Evolutionary conservation across 2,113 vertebrate species (phyloP).

Genomic region (Andinoacara biseriatus): DNA sequence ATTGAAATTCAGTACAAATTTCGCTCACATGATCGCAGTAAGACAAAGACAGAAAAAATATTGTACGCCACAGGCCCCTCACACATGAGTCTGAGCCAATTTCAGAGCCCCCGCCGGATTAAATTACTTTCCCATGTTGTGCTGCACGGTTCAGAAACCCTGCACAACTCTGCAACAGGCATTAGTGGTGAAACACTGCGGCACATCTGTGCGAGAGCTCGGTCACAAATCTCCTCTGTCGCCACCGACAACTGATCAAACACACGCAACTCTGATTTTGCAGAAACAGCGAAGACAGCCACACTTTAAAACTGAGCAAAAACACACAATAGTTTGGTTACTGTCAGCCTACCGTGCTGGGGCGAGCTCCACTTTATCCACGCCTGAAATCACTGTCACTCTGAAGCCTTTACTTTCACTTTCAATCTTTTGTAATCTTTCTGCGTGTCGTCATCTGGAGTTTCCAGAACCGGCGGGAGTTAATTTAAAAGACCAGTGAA

Average conservation of each 20-base stretch:
- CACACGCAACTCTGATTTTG: background rate
- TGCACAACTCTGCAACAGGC: too few species aligned
- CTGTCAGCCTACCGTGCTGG: background rate
- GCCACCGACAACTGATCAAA: background rate
- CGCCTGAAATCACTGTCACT: background rate
- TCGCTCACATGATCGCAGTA: too few species aligned
- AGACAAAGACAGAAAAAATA: too few species aligned
- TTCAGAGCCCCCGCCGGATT: too few species aligned
- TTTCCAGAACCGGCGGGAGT: background rate
- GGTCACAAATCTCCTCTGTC: background rate
- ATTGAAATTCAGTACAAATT: too few species aligned
- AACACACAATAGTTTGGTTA: too few species aligned
- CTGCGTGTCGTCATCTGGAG: background rate
- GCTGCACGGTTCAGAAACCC: too few species aligned
- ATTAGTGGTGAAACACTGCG: background rate
- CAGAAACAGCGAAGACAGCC: background rate
- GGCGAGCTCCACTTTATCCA: background rate
- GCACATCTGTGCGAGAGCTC: background rate
- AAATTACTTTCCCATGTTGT: too few species aligned
- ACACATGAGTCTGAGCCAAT: too few species aligned
- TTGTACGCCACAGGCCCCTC: too few species aligned
- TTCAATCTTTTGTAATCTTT: background rate
- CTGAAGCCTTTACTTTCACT: background rate
- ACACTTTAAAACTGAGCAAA: background rate
- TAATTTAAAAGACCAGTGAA: background rate